Percentiles rank a stretch among this genome's conserved stretches.
phyloP scores from a whole-genome alignment of 2,888 invertebrate genomes.

The Hoplodrina ambigua region DNA sequence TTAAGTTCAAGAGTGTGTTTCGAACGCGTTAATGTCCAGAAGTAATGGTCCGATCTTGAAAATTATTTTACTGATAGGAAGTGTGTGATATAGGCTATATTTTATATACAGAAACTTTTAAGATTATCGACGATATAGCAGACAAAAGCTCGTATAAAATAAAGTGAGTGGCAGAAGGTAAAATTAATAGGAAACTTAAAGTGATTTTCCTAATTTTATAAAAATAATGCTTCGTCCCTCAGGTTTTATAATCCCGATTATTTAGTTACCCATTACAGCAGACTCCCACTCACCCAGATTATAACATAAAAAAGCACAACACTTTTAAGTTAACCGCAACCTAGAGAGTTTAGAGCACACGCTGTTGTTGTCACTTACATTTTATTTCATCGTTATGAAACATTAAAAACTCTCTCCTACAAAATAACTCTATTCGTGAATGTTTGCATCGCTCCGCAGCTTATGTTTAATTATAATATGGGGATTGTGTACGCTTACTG shows the following conservation, averaged over 20 bases:
- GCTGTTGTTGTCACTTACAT: conserved; percentile 49
- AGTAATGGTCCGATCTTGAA: too few species aligned
- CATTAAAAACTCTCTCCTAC: conserved; percentile 42
- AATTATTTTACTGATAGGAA: too few species aligned
- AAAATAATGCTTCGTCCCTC: not conserved
- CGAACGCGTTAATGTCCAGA: too few species aligned
- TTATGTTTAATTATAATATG: conserved; percentile 49
- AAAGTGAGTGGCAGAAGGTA: too few species aligned
- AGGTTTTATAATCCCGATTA: not conserved
- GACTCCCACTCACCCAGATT: conserved; percentile 38
- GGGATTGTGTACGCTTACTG: conserved; percentile 25
- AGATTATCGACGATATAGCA: too few species aligned
- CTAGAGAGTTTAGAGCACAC: conserved; percentile 37
- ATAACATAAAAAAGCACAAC: conserved; percentile 49
- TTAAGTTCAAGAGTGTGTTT: too few species aligned
- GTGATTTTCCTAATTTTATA: not conserved
- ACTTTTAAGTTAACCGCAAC: conserved; percentile 39
- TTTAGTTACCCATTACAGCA: conserved; percentile 23
- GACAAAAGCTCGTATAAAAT: too few species aligned
- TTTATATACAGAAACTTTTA: too few species aligned
- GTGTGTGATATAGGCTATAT: too few species aligned
- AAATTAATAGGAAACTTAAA: too few species aligned
- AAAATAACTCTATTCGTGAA: conserved; percentile 56
- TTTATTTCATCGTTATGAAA: conserved; percentile 54
- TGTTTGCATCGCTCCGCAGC: conserved; percentile 32